Evolutionary conservation across 2,797 vertebrate genomes (phyloP), one percentile per base, ranked within the genome.

Genomic region (Meriones psammophilus): DNA sequence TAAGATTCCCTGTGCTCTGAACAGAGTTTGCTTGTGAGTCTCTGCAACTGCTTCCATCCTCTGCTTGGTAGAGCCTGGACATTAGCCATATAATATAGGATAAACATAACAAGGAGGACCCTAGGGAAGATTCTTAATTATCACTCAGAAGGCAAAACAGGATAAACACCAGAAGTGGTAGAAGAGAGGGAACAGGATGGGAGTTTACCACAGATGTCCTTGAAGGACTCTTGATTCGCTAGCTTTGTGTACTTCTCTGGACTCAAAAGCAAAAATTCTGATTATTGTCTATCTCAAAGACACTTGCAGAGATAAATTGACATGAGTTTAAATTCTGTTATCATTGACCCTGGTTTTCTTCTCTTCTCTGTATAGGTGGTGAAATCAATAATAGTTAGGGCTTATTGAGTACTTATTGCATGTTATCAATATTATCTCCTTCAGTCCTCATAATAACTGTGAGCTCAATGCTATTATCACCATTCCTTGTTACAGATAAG

Each of bases 271-370:
- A 79, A 84, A 81, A 91, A 60, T 64, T 89, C 58, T 71, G 50
- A 39, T 64, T 94, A 24, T 1, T 95, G 83, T 62, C 36, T 88
- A 39, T 91, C 71, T 94, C 64, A 78, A 9, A 84, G 58, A 71
- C 30, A 83, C 14, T 93, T 92, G 88, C 79, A 58, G 58, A 86
- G 80, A 17, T 84, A 94, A 94, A 96, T 13, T 89, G 50, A 80
- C 10, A 56, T 0, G 20, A 20, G 3, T 84, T 93, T 94, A 94
- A 91, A 74, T 86, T 90, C 4, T 74, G 20, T 56, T 92, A 26
- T 46, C 30, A 69, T 46, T 91, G 42, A 76, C 30, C 5, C 30
- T 33, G 18, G 58, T 88, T 91, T 89, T 91, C 77, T 76, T 92
- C 69, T 88, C 94, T 76, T 85, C 62, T 83, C 36, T 84, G 2